Percentiles rank a stretch among this genome's conserved stretches.
phyloP scores from a whole-genome alignment of 64 coral and sea anemone genomes.

The Acropora yongei region DNA sequence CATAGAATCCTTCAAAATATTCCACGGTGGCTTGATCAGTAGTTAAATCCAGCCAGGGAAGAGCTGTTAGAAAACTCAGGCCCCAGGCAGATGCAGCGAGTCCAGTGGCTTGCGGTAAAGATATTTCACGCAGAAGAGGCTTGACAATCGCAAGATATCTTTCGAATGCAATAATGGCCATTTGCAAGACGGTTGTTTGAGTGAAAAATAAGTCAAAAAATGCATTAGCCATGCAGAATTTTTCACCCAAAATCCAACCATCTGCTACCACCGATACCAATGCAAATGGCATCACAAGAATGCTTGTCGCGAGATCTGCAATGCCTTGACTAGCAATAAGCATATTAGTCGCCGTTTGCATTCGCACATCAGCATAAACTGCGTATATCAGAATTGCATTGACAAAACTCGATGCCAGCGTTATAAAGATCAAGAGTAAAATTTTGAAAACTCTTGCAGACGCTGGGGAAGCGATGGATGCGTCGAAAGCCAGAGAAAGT shows the following conservation, averaged over 20 bases:
- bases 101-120: slow-evolving; percentile 24
- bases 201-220: slow-evolving; percentile 95
- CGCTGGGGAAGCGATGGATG: neutral
- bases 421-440: slow-evolving; percentile 65
- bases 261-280: slow-evolving; percentile 64
- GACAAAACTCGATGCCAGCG: slow-evolving; percentile 49
- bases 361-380: slow-evolving; percentile 46
- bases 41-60: slow-evolving; percentile 67
- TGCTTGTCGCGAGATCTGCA: slow-evolving; percentile 71
- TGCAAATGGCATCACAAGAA: slow-evolving; percentile 69
- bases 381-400: slow-evolving; percentile 62
- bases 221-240: slow-evolving; percentile 37
- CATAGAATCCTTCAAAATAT: slow-evolving; percentile 82
- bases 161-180: slow-evolving; percentile 72
- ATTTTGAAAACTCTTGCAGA: slow-evolving; percentile 48
- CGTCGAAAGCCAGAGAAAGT: neutral
- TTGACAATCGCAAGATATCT: slow-evolving; percentile 78
- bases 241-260: slow-evolving; percentile 71
- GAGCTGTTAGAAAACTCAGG: slow-evolving; percentile 30
- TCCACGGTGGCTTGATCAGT: slow-evolving; percentile 43
- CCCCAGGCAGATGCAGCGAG: slow-evolving; percentile 44
- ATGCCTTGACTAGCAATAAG: slow-evolving; percentile 84
- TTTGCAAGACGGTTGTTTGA: slow-evolving; percentile 70
- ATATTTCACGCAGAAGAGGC: neutral
- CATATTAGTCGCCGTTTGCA: slow-evolving; percentile 77